These are phyloP conservation scores for Taurulus bubalis DNA, from an alignment of 2,113 vertebrate genomes.

Conservation along the genomic window DNA sequence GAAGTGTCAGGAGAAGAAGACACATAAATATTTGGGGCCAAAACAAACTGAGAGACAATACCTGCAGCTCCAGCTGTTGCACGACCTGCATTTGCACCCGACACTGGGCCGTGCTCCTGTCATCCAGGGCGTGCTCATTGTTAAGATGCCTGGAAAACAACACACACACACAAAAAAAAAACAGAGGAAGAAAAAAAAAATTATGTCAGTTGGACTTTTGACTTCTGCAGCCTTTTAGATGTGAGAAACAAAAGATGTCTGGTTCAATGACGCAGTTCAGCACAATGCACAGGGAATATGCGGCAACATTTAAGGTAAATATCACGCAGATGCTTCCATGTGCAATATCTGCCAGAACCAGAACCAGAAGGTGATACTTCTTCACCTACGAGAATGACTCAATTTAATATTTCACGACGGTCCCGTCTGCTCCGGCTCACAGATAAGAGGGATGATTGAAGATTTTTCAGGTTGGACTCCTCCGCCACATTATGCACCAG, in stretches of 20 bases:
- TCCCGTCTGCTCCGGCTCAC: slow-evolving; percentile 61
- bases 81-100: slow-evolving; percentile 99
- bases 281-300: slow-evolving; percentile 15
- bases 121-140: slow-evolving; percentile 99
- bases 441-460: slow-evolving; percentile 67
- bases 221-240: slow-evolving; percentile 48
- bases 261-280: slow-evolving; percentile 40
- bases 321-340: slow-evolving; percentile 5
- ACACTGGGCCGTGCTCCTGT: slow-evolving; percentile 99
- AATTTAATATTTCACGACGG: slow-evolving; percentile 63
- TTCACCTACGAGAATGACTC: slow-evolving; percentile 56
- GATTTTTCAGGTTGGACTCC: slow-evolving; percentile 63
- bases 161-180: slow-evolving; percentile 1
- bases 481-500: slow-evolving; percentile 60
- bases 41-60: slow-evolving; percentile 80
- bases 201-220: slow-evolving; percentile 39
- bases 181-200: background rate
- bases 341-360: slow-evolving; percentile 32
- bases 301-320: slow-evolving; percentile 38
- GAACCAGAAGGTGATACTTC: slow-evolving; percentile 31
- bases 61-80: slow-evolving; percentile 99
- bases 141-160: slow-evolving; percentile 96
- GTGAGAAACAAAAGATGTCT: slow-evolving; percentile 43
- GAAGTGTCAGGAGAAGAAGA: slow-evolving; percentile 60
- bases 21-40: slow-evolving; percentile 69